These are phyloP conservation scores for Bubo scandiacus DNA, from an alignment of 2,113 vertebrate genomes.

Conservation along the genomic window DNA sequence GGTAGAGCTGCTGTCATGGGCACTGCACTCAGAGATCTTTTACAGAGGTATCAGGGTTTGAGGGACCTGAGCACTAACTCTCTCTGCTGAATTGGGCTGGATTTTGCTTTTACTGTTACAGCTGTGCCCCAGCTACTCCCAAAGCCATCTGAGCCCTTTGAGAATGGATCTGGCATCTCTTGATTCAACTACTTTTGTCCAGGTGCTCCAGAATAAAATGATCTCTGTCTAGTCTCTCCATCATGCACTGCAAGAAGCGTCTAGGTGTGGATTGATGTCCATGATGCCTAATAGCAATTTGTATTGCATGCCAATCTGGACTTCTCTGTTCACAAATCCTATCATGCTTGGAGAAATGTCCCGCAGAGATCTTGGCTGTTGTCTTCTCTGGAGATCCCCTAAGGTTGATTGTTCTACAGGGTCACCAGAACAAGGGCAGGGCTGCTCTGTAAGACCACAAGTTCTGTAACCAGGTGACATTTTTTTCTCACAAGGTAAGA, in stretches of 20 bases:
- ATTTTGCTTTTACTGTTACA: not conserved
- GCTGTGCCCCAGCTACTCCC: not conserved
- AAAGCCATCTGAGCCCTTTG: not conserved
- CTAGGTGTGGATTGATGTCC: not conserved
- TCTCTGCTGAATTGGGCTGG: not conserved
- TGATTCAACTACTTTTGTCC: not conserved
- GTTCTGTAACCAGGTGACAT: not conserved
- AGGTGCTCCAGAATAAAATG: not conserved
- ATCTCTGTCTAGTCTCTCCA: not conserved
- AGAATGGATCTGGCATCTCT: not conserved
- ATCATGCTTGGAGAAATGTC: not conserved
- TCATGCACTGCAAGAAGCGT: not conserved
- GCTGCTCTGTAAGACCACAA: not conserved
- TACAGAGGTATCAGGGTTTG: not conserved
- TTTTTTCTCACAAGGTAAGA: not conserved
- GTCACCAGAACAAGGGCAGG: not conserved
- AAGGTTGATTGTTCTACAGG: not conserved
- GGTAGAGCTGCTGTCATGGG: not conserved
- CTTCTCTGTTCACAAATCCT: not conserved
- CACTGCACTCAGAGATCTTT: not conserved
- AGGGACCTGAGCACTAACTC: not conserved
- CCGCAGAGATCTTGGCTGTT: not conserved
- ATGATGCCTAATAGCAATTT: not conserved
- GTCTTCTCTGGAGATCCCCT: not conserved
- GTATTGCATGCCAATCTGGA: not conserved